phyloP scores from a whole-genome alignment of 2,113 vertebrate genomes.

The Naja naja region DNA sequence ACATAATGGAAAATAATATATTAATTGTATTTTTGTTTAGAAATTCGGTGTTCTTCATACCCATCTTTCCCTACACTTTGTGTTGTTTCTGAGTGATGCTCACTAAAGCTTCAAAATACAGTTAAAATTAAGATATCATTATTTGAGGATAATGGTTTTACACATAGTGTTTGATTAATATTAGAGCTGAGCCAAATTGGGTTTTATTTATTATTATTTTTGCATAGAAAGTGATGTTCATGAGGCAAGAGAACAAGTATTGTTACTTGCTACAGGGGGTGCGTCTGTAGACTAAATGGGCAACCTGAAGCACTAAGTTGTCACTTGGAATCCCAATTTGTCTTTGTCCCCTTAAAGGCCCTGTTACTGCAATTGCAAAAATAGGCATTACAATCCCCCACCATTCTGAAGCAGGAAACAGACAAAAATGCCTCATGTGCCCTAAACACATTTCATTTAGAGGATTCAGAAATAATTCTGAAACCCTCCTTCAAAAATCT shows the following conservation, averaged over 20 bases:
- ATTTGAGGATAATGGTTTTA: not conserved
- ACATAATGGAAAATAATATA: slow-evolving; percentile 2
- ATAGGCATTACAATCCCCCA: not conserved
- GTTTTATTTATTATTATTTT: not conserved
- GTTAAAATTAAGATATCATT: not conserved
- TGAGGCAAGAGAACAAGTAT: not conserved
- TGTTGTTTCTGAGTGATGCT: not conserved
- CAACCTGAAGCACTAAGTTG: not conserved
- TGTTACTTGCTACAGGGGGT: not conserved
- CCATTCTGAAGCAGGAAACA: not conserved
- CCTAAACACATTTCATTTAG: not conserved
- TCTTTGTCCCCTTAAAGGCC: not conserved
- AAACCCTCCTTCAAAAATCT: not conserved
- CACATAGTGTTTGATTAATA: not conserved
- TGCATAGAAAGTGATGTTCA: not conserved
- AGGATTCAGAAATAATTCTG: not conserved
- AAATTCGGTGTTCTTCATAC: not conserved
- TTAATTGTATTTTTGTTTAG: not conserved
- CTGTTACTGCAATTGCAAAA: not conserved
- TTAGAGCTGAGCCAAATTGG: not conserved
- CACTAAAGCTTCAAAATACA: not conserved
- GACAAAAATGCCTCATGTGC: not conserved
- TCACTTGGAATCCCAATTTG: not conserved
- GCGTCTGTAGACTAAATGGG: not conserved
- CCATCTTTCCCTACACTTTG: not conserved